These are phyloP conservation scores for Styela clava DNA, from an alignment of 23 tunicate species.

Conservation along the genomic window DNA sequence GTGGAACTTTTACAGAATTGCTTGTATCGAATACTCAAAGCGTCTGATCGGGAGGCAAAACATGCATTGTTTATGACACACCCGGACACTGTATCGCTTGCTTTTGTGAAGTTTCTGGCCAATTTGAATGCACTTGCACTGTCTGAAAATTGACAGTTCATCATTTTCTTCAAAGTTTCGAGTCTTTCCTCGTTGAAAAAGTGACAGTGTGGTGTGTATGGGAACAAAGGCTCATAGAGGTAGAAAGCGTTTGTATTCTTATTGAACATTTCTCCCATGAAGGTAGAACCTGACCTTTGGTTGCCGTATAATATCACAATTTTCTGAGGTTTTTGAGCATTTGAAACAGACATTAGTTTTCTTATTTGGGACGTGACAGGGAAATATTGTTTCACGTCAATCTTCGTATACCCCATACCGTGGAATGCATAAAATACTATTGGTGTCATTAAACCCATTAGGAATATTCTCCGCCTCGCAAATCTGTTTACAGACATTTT, in stretches of 20 bases:
- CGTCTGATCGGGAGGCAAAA: conserved; percentile 32
- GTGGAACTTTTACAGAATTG: not conserved
- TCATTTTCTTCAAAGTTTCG: conserved; percentile 22
- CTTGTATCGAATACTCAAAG: conserved; percentile 30
- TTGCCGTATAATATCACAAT: conserved; percentile 50
- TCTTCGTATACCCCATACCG: not conserved
- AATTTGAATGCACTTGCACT: conserved; percentile 7
- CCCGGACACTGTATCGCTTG: conserved; percentile 24
- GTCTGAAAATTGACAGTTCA: conserved; percentile 42
- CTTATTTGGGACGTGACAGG: not conserved
- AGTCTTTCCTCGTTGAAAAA: conserved; percentile 29
- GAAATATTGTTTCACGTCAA: not conserved
- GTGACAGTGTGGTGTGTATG: conserved; percentile 57
- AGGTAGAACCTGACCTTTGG: conserved; percentile 86
- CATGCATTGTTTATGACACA: conserved; percentile 49
- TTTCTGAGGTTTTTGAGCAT: conserved; percentile 14
- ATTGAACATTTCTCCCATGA: conserved; percentile 66
- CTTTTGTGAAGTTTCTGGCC: conserved; percentile 24
- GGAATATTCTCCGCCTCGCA: not conserved
- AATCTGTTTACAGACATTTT: not conserved
- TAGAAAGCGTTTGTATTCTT: conserved; percentile 53
- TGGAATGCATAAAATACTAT: not conserved
- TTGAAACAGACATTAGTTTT: not conserved
- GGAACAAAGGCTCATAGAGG: conserved; percentile 80
- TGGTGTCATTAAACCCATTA: not conserved